Evolutionary conservation across 2,888 invertebrate species (phyloP).

Genomic region (Drosophila multiciliata): DNA sequence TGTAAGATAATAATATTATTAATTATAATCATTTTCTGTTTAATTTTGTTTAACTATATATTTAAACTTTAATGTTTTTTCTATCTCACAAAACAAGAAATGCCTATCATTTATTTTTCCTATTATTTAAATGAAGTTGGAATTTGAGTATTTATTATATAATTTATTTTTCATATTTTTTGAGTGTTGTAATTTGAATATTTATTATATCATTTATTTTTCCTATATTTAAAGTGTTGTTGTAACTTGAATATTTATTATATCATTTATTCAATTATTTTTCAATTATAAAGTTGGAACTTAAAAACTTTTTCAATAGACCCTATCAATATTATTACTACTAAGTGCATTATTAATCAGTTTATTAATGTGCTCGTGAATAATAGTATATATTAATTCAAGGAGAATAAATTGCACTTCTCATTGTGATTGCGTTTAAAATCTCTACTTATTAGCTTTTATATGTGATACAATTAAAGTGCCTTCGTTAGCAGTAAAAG

Average conservation of each 20-base stretch:
- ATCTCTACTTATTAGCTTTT: neutral
- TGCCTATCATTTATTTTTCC: neutral
- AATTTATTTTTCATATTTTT: neutral
- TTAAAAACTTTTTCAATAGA: neutral
- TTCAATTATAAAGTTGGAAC: neutral
- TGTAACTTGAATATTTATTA: neutral
- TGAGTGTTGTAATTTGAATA: neutral
- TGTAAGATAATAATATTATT: neutral
- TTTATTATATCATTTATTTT: neutral
- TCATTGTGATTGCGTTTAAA: neutral
- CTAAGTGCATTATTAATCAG: neutral
- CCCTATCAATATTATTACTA: no score
- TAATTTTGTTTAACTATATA: neutral
- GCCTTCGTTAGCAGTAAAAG: conserved; percentile 16
- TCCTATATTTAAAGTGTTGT: neutral
- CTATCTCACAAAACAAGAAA: neutral
- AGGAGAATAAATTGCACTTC: no score
- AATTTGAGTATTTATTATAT: neutral
- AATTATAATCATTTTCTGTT: neutral
- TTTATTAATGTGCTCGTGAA: neutral
- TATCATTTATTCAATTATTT: neutral
- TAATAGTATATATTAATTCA: neutral
- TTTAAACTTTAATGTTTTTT: neutral
- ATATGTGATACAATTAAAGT: neutral
- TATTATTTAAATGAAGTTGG: neutral